Evolutionary conservation across 1,140 invertebrate species (phyloP).

Genomic region (Parasteatoda tepidariorum): DNA sequence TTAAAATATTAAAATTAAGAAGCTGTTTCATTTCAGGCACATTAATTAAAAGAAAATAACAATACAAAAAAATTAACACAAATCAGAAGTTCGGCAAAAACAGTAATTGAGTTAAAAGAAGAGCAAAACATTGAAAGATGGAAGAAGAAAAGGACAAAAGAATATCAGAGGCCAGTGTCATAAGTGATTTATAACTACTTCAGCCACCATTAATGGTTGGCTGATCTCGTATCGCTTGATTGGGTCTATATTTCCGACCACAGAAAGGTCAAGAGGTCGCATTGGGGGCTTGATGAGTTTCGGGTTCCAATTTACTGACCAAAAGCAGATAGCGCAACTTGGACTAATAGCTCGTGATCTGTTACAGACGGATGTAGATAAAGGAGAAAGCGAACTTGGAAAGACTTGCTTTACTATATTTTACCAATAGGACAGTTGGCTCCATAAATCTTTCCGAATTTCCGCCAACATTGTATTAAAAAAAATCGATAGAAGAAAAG

Average conservation of each 20-base stretch:
- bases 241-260: constrained; percentile 50
- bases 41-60: too few species aligned
- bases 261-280: constrained; percentile 15
- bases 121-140: too few species aligned
- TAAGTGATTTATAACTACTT: constrained; percentile 61
- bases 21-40: too few species aligned
- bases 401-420: too few species aligned
- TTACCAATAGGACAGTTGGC: too few species aligned
- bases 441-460: too few species aligned
- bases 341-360: not conserved
- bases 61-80: too few species aligned
- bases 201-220: constrained; percentile 40
- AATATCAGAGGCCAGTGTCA: constrained; percentile 13
- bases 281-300: constrained; percentile 45
- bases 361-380: not conserved
- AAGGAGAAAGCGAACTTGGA: not conserved
- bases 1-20: too few species aligned
- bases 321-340: constrained; percentile 20
- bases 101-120: too few species aligned
- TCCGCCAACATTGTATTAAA: too few species aligned
- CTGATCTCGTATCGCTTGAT: constrained; percentile 40
- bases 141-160: not conserved
- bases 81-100: too few species aligned
- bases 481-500: too few species aligned
- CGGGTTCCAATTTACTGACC: constrained; percentile 23